A percentile compares a stretch with the other conserved stretches of the same genome.
These are phyloP conservation scores for Drosophila ananassae DNA, from an alignment of 1,140 invertebrate genomes.

Conservation along the genomic window DNA sequence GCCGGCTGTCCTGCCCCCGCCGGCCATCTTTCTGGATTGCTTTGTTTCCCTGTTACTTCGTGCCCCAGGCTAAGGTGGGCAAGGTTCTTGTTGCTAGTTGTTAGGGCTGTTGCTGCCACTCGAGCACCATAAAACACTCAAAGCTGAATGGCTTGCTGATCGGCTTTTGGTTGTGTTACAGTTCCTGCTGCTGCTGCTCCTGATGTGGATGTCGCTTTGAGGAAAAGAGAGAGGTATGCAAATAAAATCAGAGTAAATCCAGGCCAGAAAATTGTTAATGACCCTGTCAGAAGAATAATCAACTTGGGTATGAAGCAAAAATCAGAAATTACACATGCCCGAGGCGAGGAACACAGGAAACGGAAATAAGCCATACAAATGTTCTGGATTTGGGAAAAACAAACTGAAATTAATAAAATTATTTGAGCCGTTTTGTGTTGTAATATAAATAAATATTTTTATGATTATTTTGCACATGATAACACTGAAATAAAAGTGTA, in stretches of 20 bases:
- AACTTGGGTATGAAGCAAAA: slow-evolving; percentile 39
- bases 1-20: slow-evolving; percentile 78
- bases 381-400: neutral
- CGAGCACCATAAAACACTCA: slow-evolving; percentile 47
- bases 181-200: slow-evolving; percentile 15
- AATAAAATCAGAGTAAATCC: slow-evolving; percentile 54
- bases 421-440: no score
- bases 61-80: slow-evolving; percentile 35
- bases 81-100: slow-evolving; percentile 10
- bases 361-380: slow-evolving; percentile 9
- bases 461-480: no score
- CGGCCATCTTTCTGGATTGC: slow-evolving; percentile 76
- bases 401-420: no score
- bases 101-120: slow-evolving; percentile 34
- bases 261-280: slow-evolving; percentile 52
- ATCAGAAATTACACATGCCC: slow-evolving; percentile 34
- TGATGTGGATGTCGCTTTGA: slow-evolving; percentile 10
- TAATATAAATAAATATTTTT: no score
- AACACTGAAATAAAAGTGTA: no score
- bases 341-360: slow-evolving; percentile 8
- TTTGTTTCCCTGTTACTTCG: slow-evolving; percentile 51
- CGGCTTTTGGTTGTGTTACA: slow-evolving; percentile 37
- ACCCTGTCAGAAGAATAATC: slow-evolving; percentile 57
- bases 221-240: slow-evolving; percentile 24
- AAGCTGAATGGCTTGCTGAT: slow-evolving; percentile 33